Evolutionary conservation across 2,888 invertebrate species (phyloP), one percentile per base, ranked within the genome.

Genomic region (Troides oblongomaculatus): DNA sequence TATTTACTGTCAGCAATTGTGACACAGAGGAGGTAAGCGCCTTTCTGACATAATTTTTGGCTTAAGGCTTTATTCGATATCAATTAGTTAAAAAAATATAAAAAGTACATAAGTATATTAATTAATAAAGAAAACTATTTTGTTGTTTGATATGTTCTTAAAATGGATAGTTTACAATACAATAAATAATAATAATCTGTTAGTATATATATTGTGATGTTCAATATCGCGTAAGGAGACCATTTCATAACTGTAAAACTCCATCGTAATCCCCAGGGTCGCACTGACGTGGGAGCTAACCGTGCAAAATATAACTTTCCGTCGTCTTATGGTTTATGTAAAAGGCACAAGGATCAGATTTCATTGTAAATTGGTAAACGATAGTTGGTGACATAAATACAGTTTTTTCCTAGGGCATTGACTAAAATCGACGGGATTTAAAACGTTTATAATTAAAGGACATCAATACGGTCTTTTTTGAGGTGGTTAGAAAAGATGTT

Each of bases 251-350:
- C 72, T 70, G 74, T 77, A 76, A 77, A 77, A 75, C 70, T 69
- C 71, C 30, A 73, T 63, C 73, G 74, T 76, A 78, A 79, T 78
- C 78, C 77, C 75, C 73, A 75, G 70, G 75, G 76, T 78, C 77
- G 72, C 72, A 72, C 73, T 69, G 74, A 68, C 73, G 73, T 75
- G 79, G 75, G 76, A 75, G 74, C 72, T 70, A 62, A 59, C 57
- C 66, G 62, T 65, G 61, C 69, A 62, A 65, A 65, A 50, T 36
- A 69, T 25, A 53, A 23, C 23, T 23, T 66, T 57, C 61, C 21
- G 12, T 7, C 4, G 60, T 36, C 10, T 8, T 39, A 12, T 18
- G 10, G 39, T 68, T 61, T 64, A 61, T 30, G 5, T 1, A 2
- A 3, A 23, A 36, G 23, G 1, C 6, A 58, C 64, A 72, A 62